Percentiles rank a stretch among this genome's conserved stretches.
Evolutionary conservation across 2,797 vertebrate genomes (phyloP).

Genomic region (Lagorchestes hirsutus): DNA sequence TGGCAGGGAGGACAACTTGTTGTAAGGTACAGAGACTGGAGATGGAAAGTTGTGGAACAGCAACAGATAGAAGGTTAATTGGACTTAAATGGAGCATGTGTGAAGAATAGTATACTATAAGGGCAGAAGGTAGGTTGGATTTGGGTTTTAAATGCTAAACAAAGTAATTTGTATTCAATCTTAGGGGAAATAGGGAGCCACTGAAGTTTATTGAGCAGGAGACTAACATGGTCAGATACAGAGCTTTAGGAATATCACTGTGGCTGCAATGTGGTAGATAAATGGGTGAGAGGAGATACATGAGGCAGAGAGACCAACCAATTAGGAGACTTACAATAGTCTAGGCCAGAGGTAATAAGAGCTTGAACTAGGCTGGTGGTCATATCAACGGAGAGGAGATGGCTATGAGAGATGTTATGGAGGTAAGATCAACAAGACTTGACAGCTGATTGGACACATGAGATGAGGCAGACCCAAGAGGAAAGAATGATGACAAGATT

Average conservation of each 20-base stretch:
- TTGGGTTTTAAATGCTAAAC: background rate
- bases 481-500: too few species aligned
- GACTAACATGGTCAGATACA: background rate
- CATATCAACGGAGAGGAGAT: background rate
- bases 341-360: background rate
- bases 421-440: too few species aligned
- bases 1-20: background rate
- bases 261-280: background rate
- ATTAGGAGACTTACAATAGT: background rate
- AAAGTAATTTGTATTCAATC: background rate
- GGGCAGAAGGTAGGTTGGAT: background rate
- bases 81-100: background rate
- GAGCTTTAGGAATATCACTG: background rate
- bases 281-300: background rate
- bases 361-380: background rate
- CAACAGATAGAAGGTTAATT: background rate
- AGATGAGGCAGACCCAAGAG: background rate
- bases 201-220: background rate
- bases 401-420: background rate
- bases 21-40: background rate
- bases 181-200: background rate
- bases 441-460: background rate
- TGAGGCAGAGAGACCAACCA: background rate
- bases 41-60: background rate
- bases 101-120: background rate